Evolutionary conservation across 2,888 invertebrate species (phyloP).

Genomic region (Drosophila melanosoma): DNA sequence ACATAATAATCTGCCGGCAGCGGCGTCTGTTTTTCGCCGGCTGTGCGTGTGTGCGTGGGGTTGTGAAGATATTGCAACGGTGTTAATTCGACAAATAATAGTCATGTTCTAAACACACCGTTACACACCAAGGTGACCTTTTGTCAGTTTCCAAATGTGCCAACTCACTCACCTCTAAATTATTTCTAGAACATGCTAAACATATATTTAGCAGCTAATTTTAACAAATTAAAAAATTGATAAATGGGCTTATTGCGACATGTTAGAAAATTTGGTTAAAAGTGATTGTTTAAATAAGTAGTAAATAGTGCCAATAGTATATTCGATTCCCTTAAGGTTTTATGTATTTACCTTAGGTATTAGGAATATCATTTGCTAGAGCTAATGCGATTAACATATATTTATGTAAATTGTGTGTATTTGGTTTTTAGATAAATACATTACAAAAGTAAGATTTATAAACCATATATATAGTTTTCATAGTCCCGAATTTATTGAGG

Average conservation of each 20-base stretch:
- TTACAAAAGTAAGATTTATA: neutral
- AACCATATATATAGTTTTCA: neutral
- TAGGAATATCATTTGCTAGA: neutral
- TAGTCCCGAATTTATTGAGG: neutral
- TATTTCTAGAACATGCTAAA: constrained; percentile 9
- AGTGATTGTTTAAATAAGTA: constrained; percentile 3
- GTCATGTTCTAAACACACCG: constrained; percentile 7
- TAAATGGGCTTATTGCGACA: constrained; percentile 47
- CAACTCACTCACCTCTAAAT: constrained; percentile 16
- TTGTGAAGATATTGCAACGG: neutral
- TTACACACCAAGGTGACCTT: constrained; percentile 59
- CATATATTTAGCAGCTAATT: neutral
- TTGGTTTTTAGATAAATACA: neutral
- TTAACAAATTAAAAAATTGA: constrained; percentile 29
- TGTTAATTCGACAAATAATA: too few relatives aligned
- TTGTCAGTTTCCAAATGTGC: constrained; percentile 26
- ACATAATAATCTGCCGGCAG: constrained; percentile 56
- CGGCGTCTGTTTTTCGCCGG: constrained; percentile 34
- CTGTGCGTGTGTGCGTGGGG: neutral
- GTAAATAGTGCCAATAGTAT: neutral
- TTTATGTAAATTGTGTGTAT: neutral
- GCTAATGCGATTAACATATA: too few relatives aligned
- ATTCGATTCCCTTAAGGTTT: neutral
- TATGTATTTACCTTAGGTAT: neutral
- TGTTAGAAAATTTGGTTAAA: constrained; percentile 1